Evolutionary conservation across 2,113 vertebrate genomes (phyloP).

Genomic region (Tyrannus savana): DNA sequence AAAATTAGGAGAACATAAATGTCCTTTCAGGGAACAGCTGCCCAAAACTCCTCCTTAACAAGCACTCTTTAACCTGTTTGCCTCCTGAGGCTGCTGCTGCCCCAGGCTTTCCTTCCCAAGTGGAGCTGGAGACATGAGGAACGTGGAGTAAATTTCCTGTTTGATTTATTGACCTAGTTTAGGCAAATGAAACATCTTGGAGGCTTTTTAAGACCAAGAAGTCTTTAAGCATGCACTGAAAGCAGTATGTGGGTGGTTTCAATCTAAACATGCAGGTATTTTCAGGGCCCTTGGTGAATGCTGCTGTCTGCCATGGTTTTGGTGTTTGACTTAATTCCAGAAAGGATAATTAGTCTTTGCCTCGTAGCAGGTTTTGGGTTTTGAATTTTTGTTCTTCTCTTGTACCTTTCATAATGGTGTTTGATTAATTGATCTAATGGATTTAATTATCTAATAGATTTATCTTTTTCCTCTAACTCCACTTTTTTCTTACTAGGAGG

Average conservation of each 20-base stretch:
- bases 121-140: neutral
- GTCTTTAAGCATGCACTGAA: neutral
- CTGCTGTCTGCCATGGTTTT: neutral
- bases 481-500: conserved; percentile 71
- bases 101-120: neutral
- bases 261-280: neutral
- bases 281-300: neutral
- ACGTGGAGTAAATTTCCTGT: neutral
- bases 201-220: neutral
- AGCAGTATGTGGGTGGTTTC: neutral
- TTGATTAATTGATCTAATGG: neutral
- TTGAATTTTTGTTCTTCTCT: neutral
- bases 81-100: neutral
- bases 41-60: neutral
- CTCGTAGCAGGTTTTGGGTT: neutral
- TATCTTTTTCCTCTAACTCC: conserved; percentile 29
- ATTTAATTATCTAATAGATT: neutral
- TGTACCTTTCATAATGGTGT: neutral
- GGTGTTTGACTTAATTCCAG: neutral
- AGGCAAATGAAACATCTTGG: neutral
- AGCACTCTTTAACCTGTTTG: neutral
- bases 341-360: neutral
- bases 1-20: neutral
- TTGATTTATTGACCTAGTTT: conserved; percentile 1
- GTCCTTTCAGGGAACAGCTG: neutral